phyloP scores from a whole-genome alignment of 2,113 vertebrate species.

The Chloroceryle aenea region DNA sequence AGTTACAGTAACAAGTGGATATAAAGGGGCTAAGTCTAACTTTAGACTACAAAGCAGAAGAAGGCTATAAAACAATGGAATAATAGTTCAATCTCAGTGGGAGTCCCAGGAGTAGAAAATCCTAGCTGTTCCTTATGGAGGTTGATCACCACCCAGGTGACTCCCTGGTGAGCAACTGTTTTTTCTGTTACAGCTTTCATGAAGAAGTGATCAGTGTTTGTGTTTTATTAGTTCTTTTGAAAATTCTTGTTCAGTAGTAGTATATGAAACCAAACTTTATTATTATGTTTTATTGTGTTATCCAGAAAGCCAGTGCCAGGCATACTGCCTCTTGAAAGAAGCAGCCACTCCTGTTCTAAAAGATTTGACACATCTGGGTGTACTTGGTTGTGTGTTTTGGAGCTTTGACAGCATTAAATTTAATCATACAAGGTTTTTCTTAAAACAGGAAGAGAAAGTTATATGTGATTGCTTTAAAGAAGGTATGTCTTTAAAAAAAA shows the following conservation, averaged over 20 bases:
- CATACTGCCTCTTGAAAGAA: slow-evolving; percentile 74
- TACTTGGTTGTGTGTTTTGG: slow-evolving; percentile 64
- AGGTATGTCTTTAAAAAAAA: slow-evolving; percentile 43
- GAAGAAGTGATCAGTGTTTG: background rate
- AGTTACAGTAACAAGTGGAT: background rate
- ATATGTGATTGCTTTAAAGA: slow-evolving; percentile 65
- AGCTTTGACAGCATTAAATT: slow-evolving; percentile 75
- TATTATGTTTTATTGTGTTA: background rate
- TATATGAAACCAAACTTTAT: background rate
- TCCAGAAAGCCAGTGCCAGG: slow-evolving; percentile 78
- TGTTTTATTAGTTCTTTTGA: background rate
- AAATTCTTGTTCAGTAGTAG: background rate
- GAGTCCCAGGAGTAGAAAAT: background rate
- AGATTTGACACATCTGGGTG: slow-evolving; percentile 51
- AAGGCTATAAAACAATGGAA: background rate
- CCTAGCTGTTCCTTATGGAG: background rate
- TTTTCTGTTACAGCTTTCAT: background rate
- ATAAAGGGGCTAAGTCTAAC: background rate
- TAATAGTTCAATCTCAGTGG: background rate
- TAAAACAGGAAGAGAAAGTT: slow-evolving; percentile 81
- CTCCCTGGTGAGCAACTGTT: background rate
- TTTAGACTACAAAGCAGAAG: background rate
- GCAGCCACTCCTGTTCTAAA: slow-evolving; percentile 70
- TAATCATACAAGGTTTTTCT: slow-evolving; percentile 80
- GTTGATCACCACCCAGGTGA: background rate